These are phyloP conservation scores for Crenuchus spilurus DNA, from an alignment of 2,797 vertebrate species.

Conservation along the genomic window DNA sequence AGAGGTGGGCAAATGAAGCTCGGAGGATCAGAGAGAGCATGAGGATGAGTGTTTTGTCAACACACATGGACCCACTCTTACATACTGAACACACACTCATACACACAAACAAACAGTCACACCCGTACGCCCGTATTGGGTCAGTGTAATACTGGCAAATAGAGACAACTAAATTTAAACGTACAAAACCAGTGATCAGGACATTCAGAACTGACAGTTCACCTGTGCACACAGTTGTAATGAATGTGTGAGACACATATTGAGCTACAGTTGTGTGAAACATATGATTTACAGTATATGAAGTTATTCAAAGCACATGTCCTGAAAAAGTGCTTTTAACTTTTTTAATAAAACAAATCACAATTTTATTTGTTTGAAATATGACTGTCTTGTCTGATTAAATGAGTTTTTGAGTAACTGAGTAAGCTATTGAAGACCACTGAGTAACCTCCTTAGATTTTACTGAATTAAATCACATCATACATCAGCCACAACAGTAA, in stretches of 20 bases:
- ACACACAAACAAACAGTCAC: slow-evolving; percentile 27
- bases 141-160: neutral
- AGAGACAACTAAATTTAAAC: neutral
- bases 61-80: slow-evolving; percentile 1
- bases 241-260: no score
- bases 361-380: no score
- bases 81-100: neutral
- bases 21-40: neutral
- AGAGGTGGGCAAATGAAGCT: neutral
- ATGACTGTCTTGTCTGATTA: no score
- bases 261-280: neutral
- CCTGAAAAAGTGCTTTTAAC: neutral
- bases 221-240: slow-evolving; percentile 20
- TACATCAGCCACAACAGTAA: no score
- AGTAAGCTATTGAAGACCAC: no score
- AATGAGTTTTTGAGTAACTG: no score
- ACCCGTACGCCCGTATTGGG: neutral
- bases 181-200: neutral
- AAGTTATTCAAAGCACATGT: neutral
- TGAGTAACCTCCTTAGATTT: no score
- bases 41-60: slow-evolving; percentile 31
- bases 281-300: neutral
- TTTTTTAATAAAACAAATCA: neutral
- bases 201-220: no score
- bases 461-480: no score